Evolutionary conservation across 2,888 invertebrate species (phyloP).

Genomic region (Proisotoma minuta): DNA sequence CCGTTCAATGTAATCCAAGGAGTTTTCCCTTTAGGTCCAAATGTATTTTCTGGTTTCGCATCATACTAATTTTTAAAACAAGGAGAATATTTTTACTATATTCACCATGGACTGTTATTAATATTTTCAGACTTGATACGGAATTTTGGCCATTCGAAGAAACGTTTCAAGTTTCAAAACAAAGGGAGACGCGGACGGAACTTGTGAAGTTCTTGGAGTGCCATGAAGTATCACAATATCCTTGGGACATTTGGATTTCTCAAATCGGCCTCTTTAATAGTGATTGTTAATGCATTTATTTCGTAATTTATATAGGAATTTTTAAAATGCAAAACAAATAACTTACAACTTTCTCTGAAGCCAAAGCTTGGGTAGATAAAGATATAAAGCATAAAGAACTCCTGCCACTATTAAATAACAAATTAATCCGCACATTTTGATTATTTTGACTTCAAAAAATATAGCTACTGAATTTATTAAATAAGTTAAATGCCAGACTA

Average conservation of each 20-base stretch:
- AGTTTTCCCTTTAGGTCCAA: no score
- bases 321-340: no score
- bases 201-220: background rate
- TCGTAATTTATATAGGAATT: no score
- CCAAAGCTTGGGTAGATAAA: background rate
- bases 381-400: background rate
- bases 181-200: background rate
- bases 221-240: background rate
- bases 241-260: background rate
- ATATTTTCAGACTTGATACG: background rate
- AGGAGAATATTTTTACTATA: background rate
- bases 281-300: no score
- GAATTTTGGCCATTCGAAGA: background rate
- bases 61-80: no score
- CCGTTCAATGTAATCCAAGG: constrained; percentile 9
- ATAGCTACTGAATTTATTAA: no score
- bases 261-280: background rate
- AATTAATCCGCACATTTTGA: background rate
- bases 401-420: background rate
- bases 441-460: no score
- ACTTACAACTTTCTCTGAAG: background rate
- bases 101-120: background rate
- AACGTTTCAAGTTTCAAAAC: background rate
- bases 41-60: no score
- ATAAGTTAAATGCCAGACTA: no score